Percentiles rank a stretch among this genome's conserved stretches.
Evolutionary conservation across 2,113 vertebrate genomes (phyloP).

Genomic region (Eulemur rufifrons): DNA sequence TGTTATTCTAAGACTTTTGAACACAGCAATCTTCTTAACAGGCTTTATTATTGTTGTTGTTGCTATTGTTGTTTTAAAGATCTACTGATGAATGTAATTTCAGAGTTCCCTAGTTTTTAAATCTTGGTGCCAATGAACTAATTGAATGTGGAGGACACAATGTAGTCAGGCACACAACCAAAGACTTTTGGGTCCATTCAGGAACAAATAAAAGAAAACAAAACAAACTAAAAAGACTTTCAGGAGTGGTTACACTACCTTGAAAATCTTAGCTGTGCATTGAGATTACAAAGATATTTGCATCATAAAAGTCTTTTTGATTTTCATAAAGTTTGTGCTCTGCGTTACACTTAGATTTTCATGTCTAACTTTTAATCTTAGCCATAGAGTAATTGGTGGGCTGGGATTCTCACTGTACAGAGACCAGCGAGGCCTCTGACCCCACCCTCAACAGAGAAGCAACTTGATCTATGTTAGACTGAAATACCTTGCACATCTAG

Average conservation of each 20-base stretch:
- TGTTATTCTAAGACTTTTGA: neutral
- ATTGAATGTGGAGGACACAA: neutral
- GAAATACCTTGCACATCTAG: too few relatives aligned
- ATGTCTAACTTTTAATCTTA: neutral
- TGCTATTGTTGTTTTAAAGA: neutral
- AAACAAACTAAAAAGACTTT: neutral
- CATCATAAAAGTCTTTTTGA: neutral
- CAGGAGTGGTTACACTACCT: neutral
- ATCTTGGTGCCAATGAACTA: neutral
- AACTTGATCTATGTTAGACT: neutral
- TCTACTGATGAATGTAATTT: neutral
- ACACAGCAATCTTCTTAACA: neutral
- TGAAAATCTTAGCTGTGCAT: neutral
- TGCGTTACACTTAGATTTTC: neutral
- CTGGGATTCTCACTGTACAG: neutral
- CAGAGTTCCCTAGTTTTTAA: neutral
- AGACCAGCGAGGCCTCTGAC: neutral
- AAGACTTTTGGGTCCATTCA: neutral
- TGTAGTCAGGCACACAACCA: neutral
- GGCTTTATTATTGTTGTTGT: neutral
- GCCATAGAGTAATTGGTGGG: neutral
- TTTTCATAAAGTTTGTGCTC: neutral
- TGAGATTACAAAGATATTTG: neutral
- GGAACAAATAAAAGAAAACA: neutral
- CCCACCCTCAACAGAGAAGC: neutral